A percentile compares a stretch with the other conserved stretches of the same genome.
Evolutionary conservation across 1,140 invertebrate genomes (phyloP).

Genomic region (Drosophila sp.): DNA sequence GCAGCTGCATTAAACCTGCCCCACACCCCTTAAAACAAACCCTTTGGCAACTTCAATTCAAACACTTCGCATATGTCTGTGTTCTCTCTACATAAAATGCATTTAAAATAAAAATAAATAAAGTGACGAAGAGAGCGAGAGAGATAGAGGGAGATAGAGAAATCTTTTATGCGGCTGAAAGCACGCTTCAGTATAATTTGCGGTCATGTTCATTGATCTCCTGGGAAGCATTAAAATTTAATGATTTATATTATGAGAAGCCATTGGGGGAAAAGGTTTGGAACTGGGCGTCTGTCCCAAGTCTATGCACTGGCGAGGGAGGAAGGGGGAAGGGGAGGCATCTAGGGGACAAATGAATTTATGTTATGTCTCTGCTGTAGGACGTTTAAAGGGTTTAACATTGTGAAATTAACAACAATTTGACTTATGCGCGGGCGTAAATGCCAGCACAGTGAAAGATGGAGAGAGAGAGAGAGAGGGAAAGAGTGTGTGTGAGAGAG

Average conservation of each 20-base stretch:
- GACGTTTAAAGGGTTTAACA: conserved; percentile 73
- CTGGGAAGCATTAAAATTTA: conserved; percentile 83
- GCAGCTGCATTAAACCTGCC: conserved; percentile 41
- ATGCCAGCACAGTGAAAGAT: conserved; percentile 4
- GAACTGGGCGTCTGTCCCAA: not conserved
- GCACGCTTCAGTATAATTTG: conserved; percentile 83
- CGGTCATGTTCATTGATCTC: conserved; percentile 83
- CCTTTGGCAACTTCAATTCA: conserved; percentile 60
- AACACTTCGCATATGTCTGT: conserved; percentile 53
- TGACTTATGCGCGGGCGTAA: conserved; percentile 70
- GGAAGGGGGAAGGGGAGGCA: not conserved
- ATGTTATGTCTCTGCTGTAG: conserved; percentile 68
- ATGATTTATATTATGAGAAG: conserved; percentile 75
- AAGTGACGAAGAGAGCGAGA: conserved; percentile 6
- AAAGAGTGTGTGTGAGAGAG: not conserved
- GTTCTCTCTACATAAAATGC: conserved; percentile 64
- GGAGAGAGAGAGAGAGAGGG: not conserved
- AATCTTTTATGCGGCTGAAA: conserved; percentile 80
- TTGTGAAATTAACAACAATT: conserved; percentile 79
- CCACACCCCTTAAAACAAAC: conserved; percentile 7
- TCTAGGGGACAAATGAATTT: conserved; percentile 61
- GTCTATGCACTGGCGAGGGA: not conserved
- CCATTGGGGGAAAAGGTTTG: conserved; percentile 18
- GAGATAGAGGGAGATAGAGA: conserved; percentile 23
- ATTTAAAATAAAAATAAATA: conserved; percentile 55